phyloP scores from a whole-genome alignment of 2,797 vertebrate species.

The Neostethus bicornis region DNA sequence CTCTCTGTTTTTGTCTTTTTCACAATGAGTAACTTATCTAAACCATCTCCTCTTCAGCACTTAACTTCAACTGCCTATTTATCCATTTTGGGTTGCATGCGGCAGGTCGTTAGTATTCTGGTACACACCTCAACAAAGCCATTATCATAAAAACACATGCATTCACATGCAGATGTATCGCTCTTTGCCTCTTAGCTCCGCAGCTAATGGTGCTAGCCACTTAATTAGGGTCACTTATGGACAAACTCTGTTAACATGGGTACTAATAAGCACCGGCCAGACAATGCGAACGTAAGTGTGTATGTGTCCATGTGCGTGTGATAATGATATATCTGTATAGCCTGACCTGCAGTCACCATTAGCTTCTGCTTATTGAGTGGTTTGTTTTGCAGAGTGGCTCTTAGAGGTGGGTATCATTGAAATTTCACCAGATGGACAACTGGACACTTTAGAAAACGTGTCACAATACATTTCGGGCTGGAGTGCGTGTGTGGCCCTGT shows the following conservation, averaged over 20 bases:
- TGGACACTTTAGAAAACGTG: conserved; percentile 70
- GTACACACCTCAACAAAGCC: conserved; percentile 75
- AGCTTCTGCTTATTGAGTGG: conserved; percentile 78
- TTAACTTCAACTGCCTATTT: conserved; percentile 75
- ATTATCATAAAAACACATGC: conserved; percentile 81
- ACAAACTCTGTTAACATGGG: conserved; percentile 77
- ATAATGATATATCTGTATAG: conserved; percentile 74
- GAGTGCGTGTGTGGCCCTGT: conserved; percentile 53
- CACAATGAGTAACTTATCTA: conserved; percentile 81
- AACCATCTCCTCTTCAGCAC: conserved; percentile 71
- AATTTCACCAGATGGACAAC: conserved; percentile 67
- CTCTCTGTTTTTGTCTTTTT: conserved; percentile 72
- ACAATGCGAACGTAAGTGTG: conserved; percentile 60
- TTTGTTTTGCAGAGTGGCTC: conserved; percentile 80
- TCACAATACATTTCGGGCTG: conserved; percentile 61
- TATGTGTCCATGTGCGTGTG: conserved; percentile 58
- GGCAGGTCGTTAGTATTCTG: conserved; percentile 75
- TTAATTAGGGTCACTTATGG: conserved; percentile 83
- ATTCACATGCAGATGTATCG: conserved; percentile 80
- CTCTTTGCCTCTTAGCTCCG: conserved; percentile 77
- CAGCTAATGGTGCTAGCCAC: conserved; percentile 79
- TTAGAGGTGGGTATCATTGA: conserved; percentile 72
- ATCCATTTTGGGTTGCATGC: conserved; percentile 65
- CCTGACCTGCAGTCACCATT: conserved; percentile 77
- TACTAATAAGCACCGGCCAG: conserved; percentile 76